Evolutionary conservation across 2,797 vertebrate species (phyloP), one percentile per base, ranked within the genome.

Genomic region (Acomys russatus): DNA sequence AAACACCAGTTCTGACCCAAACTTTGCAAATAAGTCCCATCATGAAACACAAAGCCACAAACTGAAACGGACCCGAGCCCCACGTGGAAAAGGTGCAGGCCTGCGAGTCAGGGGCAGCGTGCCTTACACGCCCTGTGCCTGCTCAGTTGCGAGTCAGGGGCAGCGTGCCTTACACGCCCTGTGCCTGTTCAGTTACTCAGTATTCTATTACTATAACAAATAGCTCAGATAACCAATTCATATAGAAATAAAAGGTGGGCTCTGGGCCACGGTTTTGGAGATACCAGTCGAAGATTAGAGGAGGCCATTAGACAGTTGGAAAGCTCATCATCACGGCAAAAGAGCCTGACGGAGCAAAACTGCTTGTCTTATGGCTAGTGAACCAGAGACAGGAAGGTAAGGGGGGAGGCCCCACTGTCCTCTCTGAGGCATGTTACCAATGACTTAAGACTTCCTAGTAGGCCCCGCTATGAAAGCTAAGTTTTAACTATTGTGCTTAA

Each of bases 31-130:
- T 38, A 63, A 91, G 54, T 73, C 3, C 66, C 30, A 22, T 59
- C 56, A 35, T 17, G 38, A 96, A 91, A 96, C 71, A 79, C 30
- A 94, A 73, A 35, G 14, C 25, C 22, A 71, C 35, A 63, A 79
- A 61, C 22, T 51, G 64, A 63, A 80, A 61, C 3, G 12, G 35
- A 63, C 25, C 63, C 7, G 38, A 15, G 28, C 38, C 82, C 25
- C 14, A 30, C 61, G n/a, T 38, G 20, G 56, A 23, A 61, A 80
- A 61, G 78, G 22, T 15, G 8, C 35, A 17, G 66, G 28, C 17
- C 74, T 71, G 14, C 51, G 9, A 15, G 22, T 38, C 6, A 3
- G 73, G 22, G 51, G 15, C 54, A 49, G 18, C 11, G 33, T 49
- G 49, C 22, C 35, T 93, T 49, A 71, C 38, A 51, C 3, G 18